Conservation (phyloP, 2,888 invertebrate genomes). For the Chorisops tibialis region DNA sequence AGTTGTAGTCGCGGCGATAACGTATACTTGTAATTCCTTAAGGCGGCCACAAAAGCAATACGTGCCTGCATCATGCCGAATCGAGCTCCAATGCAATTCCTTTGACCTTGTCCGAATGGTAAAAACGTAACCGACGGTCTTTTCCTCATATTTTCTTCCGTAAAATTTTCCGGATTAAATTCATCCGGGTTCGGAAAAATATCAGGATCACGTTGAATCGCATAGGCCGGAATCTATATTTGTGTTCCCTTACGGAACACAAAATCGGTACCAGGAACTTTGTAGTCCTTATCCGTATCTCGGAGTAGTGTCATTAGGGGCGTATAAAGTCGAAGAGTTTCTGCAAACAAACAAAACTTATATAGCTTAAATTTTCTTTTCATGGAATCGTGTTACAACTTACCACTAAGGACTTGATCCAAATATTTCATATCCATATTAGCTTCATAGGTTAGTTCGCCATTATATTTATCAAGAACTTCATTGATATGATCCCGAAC, state of each 20-base stretch:
- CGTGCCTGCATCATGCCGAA: conserved; percentile 29
- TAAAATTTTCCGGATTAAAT: conserved; percentile 47
- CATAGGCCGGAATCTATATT: conserved; percentile 39
- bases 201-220: conserved; percentile 46
- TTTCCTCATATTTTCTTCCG: conserved; percentile 34
- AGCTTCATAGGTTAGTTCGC: too few relatives aligned
- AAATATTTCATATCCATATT: too few relatives aligned
- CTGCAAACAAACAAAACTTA: conserved; percentile 36
- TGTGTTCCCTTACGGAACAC: too few relatives aligned
- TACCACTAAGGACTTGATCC: conserved; percentile 13
- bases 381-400: neutral
- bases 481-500: too few relatives aligned
- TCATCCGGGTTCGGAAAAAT: conserved; percentile 43
- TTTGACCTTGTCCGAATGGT: conserved; percentile 31
- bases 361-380: neutral
- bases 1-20: neutral
- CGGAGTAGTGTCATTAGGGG: conserved; percentile 42
- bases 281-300: conserved; percentile 38
- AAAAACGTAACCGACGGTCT: conserved; percentile 18
- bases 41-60: conserved; percentile 9
- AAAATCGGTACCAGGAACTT: conserved; percentile 35
- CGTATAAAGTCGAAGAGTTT: conserved; percentile 48
- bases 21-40: neutral
- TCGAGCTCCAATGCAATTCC: conserved; percentile 30
- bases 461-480: too few relatives aligned